These are phyloP conservation scores for Ditula angustiorana DNA, from an alignment of 2,888 invertebrate species.

Conservation along the genomic window DNA sequence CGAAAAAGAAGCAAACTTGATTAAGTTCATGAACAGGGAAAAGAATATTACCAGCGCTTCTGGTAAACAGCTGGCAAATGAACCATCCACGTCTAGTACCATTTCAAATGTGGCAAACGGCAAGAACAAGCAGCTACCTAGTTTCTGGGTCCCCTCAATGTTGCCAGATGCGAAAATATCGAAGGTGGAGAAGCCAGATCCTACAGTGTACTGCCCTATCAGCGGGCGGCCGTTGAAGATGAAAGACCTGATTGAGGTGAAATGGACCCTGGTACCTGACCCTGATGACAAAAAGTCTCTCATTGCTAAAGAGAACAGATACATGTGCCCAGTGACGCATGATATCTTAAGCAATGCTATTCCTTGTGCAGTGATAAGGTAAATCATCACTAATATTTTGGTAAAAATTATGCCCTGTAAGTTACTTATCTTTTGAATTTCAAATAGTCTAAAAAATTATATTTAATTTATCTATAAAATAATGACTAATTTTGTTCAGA, in stretches of 20 bases:
- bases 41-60: slow-evolving; percentile 88
- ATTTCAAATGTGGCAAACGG: slow-evolving; percentile 93
- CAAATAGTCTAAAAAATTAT: too few species aligned
- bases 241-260: slow-evolving; percentile 96
- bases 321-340: slow-evolving; percentile 99
- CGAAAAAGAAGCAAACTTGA: slow-evolving; percentile 90
- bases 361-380: slow-evolving; percentile 95
- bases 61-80: slow-evolving; percentile 47
- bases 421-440: too few species aligned
- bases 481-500: too few species aligned
- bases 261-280: slow-evolving; percentile 96
- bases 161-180: slow-evolving; percentile 93
- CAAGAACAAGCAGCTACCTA: slow-evolving; percentile 93
- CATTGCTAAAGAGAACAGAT: slow-evolving; percentile 95
- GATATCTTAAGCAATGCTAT: slow-evolving; percentile 97
- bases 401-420: too few species aligned
- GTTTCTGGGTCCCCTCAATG: slow-evolving; percentile 98
- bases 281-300: slow-evolving; percentile 94
- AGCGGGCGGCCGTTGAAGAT: slow-evolving; percentile 92
- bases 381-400: neutral
- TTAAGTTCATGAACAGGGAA: slow-evolving; percentile 93
- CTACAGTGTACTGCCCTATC: slow-evolving; percentile 75
- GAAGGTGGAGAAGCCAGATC: slow-evolving; percentile 79
- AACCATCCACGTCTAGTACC: slow-evolving; percentile 72
- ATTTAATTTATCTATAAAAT: too few species aligned